Evolutionary conservation across 2,797 vertebrate species (phyloP), one percentile per base, ranked within the genome.

Genomic region (Hypotaenidia okinawae): DNA sequence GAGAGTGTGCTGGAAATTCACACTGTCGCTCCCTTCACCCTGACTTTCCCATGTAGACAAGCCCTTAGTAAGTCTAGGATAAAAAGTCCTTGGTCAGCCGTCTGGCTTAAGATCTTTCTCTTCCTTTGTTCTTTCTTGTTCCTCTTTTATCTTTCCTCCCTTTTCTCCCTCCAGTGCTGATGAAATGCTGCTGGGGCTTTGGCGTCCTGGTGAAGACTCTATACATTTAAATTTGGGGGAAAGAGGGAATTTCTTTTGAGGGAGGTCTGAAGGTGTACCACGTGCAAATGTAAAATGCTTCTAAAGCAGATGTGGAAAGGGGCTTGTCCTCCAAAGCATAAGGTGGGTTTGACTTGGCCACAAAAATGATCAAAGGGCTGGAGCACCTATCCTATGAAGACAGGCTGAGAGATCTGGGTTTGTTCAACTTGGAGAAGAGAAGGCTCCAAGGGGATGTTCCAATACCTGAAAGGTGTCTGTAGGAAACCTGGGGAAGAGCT

Each of bases 41-140:
- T 89, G 88, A 79, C 93, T 95, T 96, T 79, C 94, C 93, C 93
- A 94, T 97, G 96, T 95, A 97, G 95, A 95, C 95, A 96, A 96
- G 94, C 93, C 93, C 93, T 86, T 79, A 87, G 69, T 73, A 68
- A 92, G 28, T 10, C 35, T 35, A 76, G 80, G 73, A 43, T 69
- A n/a, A 75, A 43, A 90, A 18, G 27, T 58, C 39, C 18, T 79
- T 32, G n/a, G 73, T 88, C 25, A 51, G 76, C 33, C 16, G 15
- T 62, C 58, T 85, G 72, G 11, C 35, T 90, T 84, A 33, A 70
- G 54, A 78, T 75, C n/a, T 28, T 47, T 35, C n/a, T 68, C 25
- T 12, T n/a, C n/a, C 23, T 12, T 33, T 11, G 13, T 17, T 15
- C 23, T 21, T 32, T 47, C 37, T 25, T 4, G 24, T 0, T 18